Percentiles rank a stretch among this genome's conserved stretches.
phyloP scores from a whole-genome alignment of 2,888 invertebrate species.

The Molorchus minor region DNA sequence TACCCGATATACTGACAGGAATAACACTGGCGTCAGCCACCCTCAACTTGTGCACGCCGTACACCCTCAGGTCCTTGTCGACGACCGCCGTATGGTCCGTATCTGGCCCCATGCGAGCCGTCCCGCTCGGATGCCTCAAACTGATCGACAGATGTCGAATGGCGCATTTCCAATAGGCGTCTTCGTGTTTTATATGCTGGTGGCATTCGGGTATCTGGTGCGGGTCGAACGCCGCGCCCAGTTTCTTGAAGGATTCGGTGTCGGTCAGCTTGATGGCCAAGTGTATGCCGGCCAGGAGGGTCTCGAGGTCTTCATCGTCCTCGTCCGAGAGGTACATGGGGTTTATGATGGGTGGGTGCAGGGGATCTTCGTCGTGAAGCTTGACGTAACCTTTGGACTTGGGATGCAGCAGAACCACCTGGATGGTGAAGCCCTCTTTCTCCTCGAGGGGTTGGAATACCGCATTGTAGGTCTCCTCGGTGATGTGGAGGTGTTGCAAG shows the following conservation, averaged over 20 bases:
- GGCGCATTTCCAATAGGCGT: slow-evolving; percentile 77
- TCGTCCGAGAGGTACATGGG: slow-evolving; percentile 80
- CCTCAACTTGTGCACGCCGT: slow-evolving; percentile 69
- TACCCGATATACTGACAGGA: slow-evolving; percentile 71
- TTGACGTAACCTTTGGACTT: slow-evolving; percentile 75
- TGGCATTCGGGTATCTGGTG: slow-evolving; percentile 66
- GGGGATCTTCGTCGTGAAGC: slow-evolving; percentile 77
- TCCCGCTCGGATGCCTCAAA: slow-evolving; percentile 62
- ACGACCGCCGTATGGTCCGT: slow-evolving; percentile 72
- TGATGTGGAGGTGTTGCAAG: slow-evolving; percentile 29
- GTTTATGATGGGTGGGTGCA: slow-evolving; percentile 78
- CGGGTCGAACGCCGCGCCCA: slow-evolving; percentile 63
- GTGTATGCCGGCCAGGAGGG: slow-evolving; percentile 68
- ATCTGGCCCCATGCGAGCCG: slow-evolving; percentile 76
- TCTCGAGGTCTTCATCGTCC: slow-evolving; percentile 68
- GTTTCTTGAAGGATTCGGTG: slow-evolving; percentile 69
- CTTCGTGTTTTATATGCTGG: slow-evolving; percentile 56
- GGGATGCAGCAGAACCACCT: slow-evolving; percentile 78
- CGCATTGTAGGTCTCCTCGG: slow-evolving; percentile 62
- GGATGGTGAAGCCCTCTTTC: slow-evolving; percentile 65
- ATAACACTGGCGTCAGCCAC: slow-evolving; percentile 77
- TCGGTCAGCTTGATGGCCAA: slow-evolving; percentile 67
- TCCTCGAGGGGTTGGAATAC: slow-evolving; percentile 66
- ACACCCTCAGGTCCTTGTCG: slow-evolving; percentile 69
- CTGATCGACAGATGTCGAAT: slow-evolving; percentile 47